Base-by-base conservation (phyloP, 2,113 vertebrate genomes). In the Felis catus region DNA sequence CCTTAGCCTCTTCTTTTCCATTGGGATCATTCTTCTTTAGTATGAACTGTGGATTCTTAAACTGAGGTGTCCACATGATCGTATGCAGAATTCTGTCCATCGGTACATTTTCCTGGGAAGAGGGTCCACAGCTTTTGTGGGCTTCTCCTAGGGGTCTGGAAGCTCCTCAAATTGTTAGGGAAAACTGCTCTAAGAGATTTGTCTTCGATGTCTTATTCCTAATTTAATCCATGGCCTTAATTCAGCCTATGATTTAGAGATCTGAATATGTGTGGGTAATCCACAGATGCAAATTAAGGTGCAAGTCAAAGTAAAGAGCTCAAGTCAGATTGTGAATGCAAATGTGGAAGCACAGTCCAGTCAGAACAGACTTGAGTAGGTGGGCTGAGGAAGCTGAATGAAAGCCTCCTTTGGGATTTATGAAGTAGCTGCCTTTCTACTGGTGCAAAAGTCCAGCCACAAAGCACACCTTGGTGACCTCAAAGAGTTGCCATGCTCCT, bases 171-270 rank as follows among this genome's bases (percentile, higher is more conserved):
- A 68, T 65, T 81, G 12, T 76, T 78, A 58, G 21, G 23, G 79
- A 91, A 36, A 85, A 18, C 65, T 93, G 1, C 5, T 89, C 33
- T 84, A 82, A 94, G 70, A 95, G 51, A 76, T 65, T 94, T 29
- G 31, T 70, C 36, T 94, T 89, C 45, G 61, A 65, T 78, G 45
- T 91, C 68, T 91, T 88, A 86, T 19, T 90, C 39, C 45, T 88
- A 88, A 96, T 61, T 91, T 79, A 85, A 92, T 91, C 27, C 66
- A 55, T 61, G 58, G 85, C 36, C 8, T 88, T 93, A 98, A 70
- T 41, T 85, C 16, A 91, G 41, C n/a, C 53, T 85, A 33, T 90
- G 66, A 79, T 92, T 97, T 91, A 87, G 79, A 95, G n/a, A 65
- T 85, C 78, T 61, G 83, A 92, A 68, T 80, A 84, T 78, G 39